phyloP scores from a whole-genome alignment of 1,140 invertebrate species.

The Mercenaria mercenaria region DNA sequence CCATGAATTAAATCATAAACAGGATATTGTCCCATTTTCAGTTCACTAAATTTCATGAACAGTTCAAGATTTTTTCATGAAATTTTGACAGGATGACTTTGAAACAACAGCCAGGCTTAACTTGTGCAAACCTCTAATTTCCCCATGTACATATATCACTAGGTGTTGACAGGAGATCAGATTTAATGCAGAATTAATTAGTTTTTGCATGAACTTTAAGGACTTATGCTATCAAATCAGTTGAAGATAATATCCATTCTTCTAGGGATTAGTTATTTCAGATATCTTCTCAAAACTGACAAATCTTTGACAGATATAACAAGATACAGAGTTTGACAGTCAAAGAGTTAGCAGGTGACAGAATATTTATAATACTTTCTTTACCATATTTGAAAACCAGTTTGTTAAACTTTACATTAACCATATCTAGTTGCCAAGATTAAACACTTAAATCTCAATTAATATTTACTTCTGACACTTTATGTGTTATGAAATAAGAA shows the following conservation, averaged over 20 bases:
- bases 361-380: background rate
- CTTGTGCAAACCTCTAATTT: too few species aligned
- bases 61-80: too few species aligned
- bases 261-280: background rate
- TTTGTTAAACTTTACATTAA: conserved; percentile 9
- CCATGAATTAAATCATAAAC: too few species aligned
- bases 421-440: conserved; percentile 3
- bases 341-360: background rate
- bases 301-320: background rate
- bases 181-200: too few species aligned
- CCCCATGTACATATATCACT: too few species aligned
- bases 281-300: background rate
- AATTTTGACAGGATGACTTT: too few species aligned
- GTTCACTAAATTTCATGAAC: too few species aligned
- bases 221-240: background rate
- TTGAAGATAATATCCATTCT: background rate
- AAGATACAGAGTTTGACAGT: background rate
- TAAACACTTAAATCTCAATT: conserved; percentile 20
- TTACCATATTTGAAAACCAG: background rate
- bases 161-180: too few species aligned
- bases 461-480: conserved; percentile 20
- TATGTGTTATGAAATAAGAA: conserved; percentile 16
- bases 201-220: too few species aligned
- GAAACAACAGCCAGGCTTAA: too few species aligned
- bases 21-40: too few species aligned